Evolutionary conservation across 1,140 invertebrate species (phyloP), one percentile per base, ranked within the genome.

Genomic region (Belonocnema kinseyi): DNA sequence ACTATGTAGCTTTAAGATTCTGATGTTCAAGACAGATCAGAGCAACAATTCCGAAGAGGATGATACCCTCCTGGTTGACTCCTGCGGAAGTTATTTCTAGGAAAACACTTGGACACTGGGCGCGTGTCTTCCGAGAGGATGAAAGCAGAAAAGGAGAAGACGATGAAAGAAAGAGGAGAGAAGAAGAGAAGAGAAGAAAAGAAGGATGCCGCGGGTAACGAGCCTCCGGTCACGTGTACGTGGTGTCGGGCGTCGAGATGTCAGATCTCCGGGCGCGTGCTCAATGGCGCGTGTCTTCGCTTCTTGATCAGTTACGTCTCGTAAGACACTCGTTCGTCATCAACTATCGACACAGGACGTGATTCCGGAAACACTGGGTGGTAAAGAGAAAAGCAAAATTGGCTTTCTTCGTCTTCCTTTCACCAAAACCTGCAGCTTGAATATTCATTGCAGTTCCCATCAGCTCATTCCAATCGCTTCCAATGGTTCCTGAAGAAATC

Each of bases 191-290:
- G 21, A 52, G 76, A 75, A 56, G 73, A 79, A 81, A 79, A 76
- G 72, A 78, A 83, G 81, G 79, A 78, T 78, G 79, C 77, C 80
- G 74, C 78, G 77, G 88, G 86, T 89, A 89, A 89, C 89, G 89
- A 87, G 75, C 85, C 85, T 85, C 81, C 81, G 88, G 88, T 90
- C 89, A 90, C 90, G 89, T 91, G 90, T 91, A 90, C 89, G 85
- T n/a, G 61, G 61, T 66, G 61, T 66, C 87, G 86, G 86, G 85
- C 87, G 86, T 88, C 88, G 87, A 85, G 89, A 90, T 91, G 90
- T 88, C 88, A 87, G 87, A 88, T 88, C 61, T 66, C 33, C 61
- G 61, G 61, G 61, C 61, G 61, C 61, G 61, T 66, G 61, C 61
- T 66, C 80, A 82, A 81, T 77, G 61, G 61, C 61, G 61, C 61